Conservation (phyloP, 2,113 vertebrate genomes). For the Haliaeetus leucogaster region DNA sequence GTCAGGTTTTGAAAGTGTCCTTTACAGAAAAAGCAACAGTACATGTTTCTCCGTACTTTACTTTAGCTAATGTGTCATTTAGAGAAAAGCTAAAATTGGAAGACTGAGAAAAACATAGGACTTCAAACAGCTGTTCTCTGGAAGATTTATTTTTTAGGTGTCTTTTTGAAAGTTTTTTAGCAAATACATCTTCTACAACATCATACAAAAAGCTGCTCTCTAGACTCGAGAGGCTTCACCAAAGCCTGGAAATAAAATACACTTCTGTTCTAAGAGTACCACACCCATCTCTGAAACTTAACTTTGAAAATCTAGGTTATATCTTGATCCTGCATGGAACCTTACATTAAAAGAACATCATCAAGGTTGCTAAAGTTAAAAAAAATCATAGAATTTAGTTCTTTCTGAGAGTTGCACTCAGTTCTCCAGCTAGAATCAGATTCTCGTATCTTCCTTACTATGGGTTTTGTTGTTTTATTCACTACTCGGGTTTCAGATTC, state of each 20-base stretch:
- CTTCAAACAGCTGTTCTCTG: background rate
- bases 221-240: background rate
- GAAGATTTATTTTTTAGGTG: background rate
- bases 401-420: background rate
- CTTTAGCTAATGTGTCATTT: background rate
- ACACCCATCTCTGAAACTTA: background rate
- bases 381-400: background rate
- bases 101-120: background rate
- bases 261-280: background rate
- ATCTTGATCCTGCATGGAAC: background rate
- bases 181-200: background rate
- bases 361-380: background rate
- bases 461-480: background rate
- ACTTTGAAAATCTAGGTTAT: background rate
- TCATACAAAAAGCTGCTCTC: background rate
- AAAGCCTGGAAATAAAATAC: background rate
- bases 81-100: background rate
- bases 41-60: background rate
- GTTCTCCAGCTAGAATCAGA: background rate
- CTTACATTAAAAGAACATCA: background rate
- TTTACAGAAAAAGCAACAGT: background rate
- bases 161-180: background rate
- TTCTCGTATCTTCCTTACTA: background rate
- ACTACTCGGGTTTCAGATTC: background rate
- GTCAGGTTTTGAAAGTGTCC: background rate